Evolutionary conservation across 1,140 invertebrate species (phyloP).

Genomic region (Chionoecetes opilio): DNA sequence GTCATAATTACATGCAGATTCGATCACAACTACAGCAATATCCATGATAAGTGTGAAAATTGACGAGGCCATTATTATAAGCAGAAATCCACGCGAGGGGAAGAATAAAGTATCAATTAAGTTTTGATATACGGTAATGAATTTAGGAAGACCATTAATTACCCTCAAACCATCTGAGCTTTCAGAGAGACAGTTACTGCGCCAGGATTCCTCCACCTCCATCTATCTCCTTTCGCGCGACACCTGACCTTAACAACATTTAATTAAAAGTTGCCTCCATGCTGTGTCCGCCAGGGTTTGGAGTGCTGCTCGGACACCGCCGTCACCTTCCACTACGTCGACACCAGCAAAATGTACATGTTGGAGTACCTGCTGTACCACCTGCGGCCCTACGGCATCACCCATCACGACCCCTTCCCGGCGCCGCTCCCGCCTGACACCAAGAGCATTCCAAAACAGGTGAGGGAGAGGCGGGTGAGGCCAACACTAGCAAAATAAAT

Average conservation of each 20-base stretch:
- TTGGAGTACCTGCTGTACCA: conserved; percentile 98
- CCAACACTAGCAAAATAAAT: no score
- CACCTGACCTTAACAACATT: not conserved
- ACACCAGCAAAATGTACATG: conserved; percentile 97
- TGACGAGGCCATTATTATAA: no score
- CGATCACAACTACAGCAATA: no score
- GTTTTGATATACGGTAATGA: not conserved
- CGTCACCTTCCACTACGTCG: conserved; percentile 98
- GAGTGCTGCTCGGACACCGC: conserved; percentile 98
- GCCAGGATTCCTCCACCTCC: not conserved
- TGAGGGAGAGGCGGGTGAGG: not conserved
- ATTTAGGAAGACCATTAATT: not conserved
- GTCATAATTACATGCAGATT: no score
- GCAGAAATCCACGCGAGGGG: no score
- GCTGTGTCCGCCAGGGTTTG: conserved; percentile 88
- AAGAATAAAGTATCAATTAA: no score
- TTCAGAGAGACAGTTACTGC: not conserved
- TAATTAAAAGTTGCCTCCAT: not conserved
- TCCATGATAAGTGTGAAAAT: no score
- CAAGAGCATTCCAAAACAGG: conserved; percentile 43
- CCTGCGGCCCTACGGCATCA: conserved; percentile 92
- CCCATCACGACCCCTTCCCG: conserved; percentile 37
- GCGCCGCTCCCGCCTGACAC: conserved; percentile 53
- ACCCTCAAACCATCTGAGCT: not conserved
- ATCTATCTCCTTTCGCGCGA: not conserved